Percentiles rank a stretch among this genome's conserved stretches.
Evolutionary conservation across 2,888 invertebrate species (phyloP).

Genomic region (Catotricha subobsoleta): DNA sequence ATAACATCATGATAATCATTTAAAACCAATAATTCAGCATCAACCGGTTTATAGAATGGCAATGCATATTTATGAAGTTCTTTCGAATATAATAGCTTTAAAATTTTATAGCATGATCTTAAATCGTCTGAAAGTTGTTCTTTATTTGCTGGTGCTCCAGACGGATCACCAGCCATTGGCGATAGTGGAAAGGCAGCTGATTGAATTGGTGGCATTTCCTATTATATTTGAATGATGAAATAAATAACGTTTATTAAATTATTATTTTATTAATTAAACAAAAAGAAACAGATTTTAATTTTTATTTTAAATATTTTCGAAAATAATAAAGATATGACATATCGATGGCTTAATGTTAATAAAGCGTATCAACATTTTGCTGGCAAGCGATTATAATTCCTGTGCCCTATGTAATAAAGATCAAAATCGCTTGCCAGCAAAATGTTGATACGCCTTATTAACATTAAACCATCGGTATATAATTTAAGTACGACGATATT

Average conservation of each 20-base stretch:
- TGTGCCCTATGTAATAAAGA: too few species aligned
- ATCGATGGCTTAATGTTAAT: too few species aligned
- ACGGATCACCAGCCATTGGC: constrained; percentile 36
- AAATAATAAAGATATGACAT: too few species aligned
- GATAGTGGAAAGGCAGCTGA: constrained; percentile 36
- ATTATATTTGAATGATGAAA: too few species aligned
- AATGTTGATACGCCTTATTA: too few species aligned
- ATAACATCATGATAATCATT: constrained; percentile 98
- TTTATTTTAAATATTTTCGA: too few species aligned
- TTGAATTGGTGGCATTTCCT: constrained; percentile 22
- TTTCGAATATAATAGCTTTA: constrained; percentile 81
- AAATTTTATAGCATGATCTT: constrained; percentile 80
- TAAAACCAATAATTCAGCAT: constrained; percentile 81
- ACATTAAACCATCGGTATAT: too few species aligned
- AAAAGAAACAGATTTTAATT: not conserved
- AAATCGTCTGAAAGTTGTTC: constrained; percentile 75
- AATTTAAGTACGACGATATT: too few species aligned
- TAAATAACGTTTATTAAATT: too few species aligned
- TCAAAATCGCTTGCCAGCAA: too few species aligned
- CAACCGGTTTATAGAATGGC: constrained; percentile 99
- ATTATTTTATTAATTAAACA: constrained; percentile 1
- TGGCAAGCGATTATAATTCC: too few species aligned
- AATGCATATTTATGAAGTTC: constrained; percentile 93
- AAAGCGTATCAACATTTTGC: too few species aligned
- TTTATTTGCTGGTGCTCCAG: constrained; percentile 47